phyloP scores from a whole-genome alignment of 2,113 vertebrate species.

The Xenopus tropicalis region UCB_Xtro_10.0 CM004451.2:83858501-83859000 shows the following conservation, averaged over 20 bases:
- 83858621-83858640: constrained; percentile 93
- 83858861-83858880: too few species aligned
- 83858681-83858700: constrained; percentile 92
- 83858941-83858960: too few species aligned
- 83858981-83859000: too few species aligned
- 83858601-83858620: constrained; percentile 91
- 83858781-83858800: constrained; percentile 99
- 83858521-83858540: too few species aligned
- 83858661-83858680: constrained; percentile 64
- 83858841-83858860: too few species aligned
- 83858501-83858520: too few species aligned
- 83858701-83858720: constrained; percentile 92
- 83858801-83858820: constrained; percentile 97
- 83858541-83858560: too few species aligned
- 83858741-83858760: constrained; percentile 94
- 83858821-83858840: constrained; percentile 21
- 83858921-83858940: too few species aligned
- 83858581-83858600: background rate
- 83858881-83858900: too few species aligned
- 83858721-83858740: constrained; percentile 94
- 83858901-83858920: too few species aligned
- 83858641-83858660: constrained; percentile 73
- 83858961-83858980: too few species aligned
- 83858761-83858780: constrained; percentile 96
- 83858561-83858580: too few species aligned